Evolutionary conservation across 1,140 invertebrate genomes (phyloP).

Genomic region (Nasonia giraulti): DNA sequence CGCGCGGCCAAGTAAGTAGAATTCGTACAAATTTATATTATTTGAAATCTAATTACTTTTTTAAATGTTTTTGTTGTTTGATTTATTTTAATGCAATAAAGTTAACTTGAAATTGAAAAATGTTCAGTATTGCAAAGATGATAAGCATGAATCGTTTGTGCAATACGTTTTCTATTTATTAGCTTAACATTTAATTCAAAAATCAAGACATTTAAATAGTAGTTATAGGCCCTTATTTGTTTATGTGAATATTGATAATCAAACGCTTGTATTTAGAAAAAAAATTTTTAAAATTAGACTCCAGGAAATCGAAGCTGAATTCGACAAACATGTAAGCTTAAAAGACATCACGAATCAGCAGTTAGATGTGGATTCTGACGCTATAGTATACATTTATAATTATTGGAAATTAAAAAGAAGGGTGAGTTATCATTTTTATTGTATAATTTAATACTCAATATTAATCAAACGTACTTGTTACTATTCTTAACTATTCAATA

Average conservation of each 20-base stretch:
- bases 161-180: not conserved
- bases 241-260: not conserved
- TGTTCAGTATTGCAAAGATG: not conserved
- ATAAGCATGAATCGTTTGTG: not conserved
- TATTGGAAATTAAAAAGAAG: slow-evolving; percentile 97
- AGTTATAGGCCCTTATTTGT: not conserved
- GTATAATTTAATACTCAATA: not conserved
- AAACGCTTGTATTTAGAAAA: slow-evolving; percentile 1
- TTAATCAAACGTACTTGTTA: not conserved
- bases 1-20: slow-evolving; percentile 80
- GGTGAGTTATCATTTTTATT: slow-evolving; percentile 59
- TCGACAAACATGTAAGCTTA: slow-evolving; percentile 91
- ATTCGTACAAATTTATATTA: slow-evolving; percentile 25
- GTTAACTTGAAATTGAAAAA: not conserved
- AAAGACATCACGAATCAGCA: slow-evolving; percentile 86
- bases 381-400: slow-evolving; percentile 89
- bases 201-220: slow-evolving; percentile 5
- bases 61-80: slow-evolving; percentile 60
- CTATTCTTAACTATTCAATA: not conserved
- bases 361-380: slow-evolving; percentile 87
- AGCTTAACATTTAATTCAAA: not conserved
- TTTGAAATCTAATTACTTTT: slow-evolving; percentile 33
- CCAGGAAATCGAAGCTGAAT: slow-evolving; percentile 94
- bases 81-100: not conserved
- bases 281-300: slow-evolving; percentile 76